These are phyloP conservation scores for Actinopyga echinites DNA, from an alignment of 53 echinoderm and acorn worm species.

Conservation along the genomic window DNA sequence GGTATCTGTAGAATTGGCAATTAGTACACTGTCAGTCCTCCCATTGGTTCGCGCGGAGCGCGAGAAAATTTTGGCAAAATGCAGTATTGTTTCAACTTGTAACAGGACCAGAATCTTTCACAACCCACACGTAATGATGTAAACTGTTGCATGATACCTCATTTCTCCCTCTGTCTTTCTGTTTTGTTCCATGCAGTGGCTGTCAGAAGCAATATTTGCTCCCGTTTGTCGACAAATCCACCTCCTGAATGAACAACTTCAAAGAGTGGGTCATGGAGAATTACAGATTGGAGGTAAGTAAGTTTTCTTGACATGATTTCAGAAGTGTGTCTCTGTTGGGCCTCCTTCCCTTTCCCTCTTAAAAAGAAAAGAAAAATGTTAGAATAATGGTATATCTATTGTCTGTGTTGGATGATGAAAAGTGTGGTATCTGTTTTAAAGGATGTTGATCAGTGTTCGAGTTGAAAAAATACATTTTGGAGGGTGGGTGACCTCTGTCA, in stretches of 20 bases:
- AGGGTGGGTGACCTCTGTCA: too few relatives aligned
- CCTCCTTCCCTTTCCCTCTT: not conserved
- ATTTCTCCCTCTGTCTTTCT: too few relatives aligned
- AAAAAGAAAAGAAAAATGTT: not conserved
- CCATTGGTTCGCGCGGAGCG: too few relatives aligned
- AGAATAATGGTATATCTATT: too few relatives aligned
- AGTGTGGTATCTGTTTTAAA: too few relatives aligned
- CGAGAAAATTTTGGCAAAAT: too few relatives aligned
- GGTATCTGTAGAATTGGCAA: too few relatives aligned
- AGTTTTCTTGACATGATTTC: not conserved
- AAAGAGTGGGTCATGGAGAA: conserved; percentile 83
- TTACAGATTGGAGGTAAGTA: conserved; percentile 90
- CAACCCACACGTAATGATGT: not conserved
- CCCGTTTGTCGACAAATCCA: conserved; percentile 76
- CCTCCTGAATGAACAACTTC: conserved; percentile 72
- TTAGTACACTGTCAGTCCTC: too few relatives aligned
- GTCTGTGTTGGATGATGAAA: too few relatives aligned
- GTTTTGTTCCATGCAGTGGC: conserved; percentile 63
- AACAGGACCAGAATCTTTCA: not conserved
- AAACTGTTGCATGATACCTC: not conserved
- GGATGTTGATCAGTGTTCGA: too few relatives aligned
- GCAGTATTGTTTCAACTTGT: too few relatives aligned
- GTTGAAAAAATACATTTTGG: too few relatives aligned
- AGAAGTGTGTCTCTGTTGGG: not conserved
- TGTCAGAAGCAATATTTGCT: conserved; percentile 76